A percentile compares a stretch with the other conserved stretches of the same genome.
These are phyloP conservation scores for Nothura maculosa DNA, from an alignment of 2,797 vertebrate species.

Conservation along the genomic window DNA sequence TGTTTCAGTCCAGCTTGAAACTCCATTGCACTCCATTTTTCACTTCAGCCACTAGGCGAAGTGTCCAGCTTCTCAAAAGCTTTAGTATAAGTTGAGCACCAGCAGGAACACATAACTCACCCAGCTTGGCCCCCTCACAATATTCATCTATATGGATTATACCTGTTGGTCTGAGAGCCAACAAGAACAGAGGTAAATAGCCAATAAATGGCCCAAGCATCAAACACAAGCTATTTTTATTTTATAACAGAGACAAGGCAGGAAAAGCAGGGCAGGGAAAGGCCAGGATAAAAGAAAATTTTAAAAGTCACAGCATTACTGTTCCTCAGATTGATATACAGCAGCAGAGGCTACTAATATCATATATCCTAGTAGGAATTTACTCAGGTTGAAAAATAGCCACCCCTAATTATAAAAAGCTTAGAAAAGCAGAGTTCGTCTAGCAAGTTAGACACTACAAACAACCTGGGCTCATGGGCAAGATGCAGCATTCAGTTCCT, in stretches of 20 bases:
- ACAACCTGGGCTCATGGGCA: neutral
- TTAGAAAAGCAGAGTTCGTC: neutral
- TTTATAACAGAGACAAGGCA: neutral
- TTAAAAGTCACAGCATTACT: neutral
- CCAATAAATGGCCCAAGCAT: neutral
- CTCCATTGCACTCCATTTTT: neutral
- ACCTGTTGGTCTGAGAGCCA: neutral
- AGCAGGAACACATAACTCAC: neutral
- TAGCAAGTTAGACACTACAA: neutral
- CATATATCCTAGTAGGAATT: neutral
- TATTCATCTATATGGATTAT: neutral
- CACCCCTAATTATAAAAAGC: neutral
- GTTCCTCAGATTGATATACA: neutral
- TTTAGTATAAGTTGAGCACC: neutral
- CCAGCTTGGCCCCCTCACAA: neutral
- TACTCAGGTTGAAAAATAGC: rapidly evolving
- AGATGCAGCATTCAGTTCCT: neutral
- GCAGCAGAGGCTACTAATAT: neutral
- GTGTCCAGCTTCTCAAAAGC: rapidly evolving
- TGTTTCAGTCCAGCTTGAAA: neutral
- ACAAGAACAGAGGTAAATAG: neutral
- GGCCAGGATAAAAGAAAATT: neutral
- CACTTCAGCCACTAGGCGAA: neutral
- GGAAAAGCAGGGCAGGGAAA: neutral
- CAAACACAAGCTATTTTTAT: neutral